Evolutionary conservation across 2,888 invertebrate genomes (phyloP), one percentile per base, ranked within the genome.

Genomic region (Flabesymbios commensalis): DNA sequence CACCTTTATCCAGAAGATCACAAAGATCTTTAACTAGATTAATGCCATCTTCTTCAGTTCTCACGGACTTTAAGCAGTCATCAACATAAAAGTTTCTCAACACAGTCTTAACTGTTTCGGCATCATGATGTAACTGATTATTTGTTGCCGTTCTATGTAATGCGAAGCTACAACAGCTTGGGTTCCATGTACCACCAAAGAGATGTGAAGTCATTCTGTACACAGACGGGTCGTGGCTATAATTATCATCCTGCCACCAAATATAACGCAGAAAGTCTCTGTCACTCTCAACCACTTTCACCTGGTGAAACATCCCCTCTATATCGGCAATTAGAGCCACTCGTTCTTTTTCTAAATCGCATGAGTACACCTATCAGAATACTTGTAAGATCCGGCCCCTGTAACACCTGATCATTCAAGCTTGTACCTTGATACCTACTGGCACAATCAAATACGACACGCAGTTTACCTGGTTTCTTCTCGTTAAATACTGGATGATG

Each of bases 361-460:
- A 65, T 17, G 1, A 70, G 43, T 19, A 67, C 47, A 7, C 45
- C 42, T 24, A 62, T 58, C 1, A 67, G 36, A 29, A 64, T 64
- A 47, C 69, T 69, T 4, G 67, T 28, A 28, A 43, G 19, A 5
- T 67, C 64, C 1, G 61, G 66, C 7, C 57, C 59, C 4, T 33
- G 28, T 14, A 22, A n/a, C 17, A 69, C 42, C 47, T 64, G 66
- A 14, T 69, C 63, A 51, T 69, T 71, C 2, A 71, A 47, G 43
- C 17, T 17, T n/a, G 59, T 43, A 7, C 7, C 33, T 5, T 45
- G 42, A 26, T 52, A 24, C 28, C 45, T 24, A 7, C 55, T 32
- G 2, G 60, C 36, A 47, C 60, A 60, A 56, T 60, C 48, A 24
- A 61, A 61, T 10, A 60, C 60, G 4, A 56, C 41, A 7, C 55